Evolutionary conservation across 2,797 vertebrate genomes (phyloP).

Genomic region (Sphenodon punctatus): DNA sequence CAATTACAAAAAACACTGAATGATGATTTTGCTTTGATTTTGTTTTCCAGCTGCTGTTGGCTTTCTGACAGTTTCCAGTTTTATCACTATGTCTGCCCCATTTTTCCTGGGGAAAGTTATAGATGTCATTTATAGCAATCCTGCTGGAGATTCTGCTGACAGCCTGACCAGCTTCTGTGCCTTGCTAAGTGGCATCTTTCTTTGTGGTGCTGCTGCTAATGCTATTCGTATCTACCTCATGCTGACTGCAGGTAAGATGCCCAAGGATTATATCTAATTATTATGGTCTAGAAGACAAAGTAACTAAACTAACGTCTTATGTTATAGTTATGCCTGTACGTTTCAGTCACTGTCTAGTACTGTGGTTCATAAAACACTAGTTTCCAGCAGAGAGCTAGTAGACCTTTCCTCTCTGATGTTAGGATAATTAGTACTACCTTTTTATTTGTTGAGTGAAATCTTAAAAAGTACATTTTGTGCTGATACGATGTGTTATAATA

Average conservation of each 20-base stretch:
- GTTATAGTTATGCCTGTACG: no score
- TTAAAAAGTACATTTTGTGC: background rate
- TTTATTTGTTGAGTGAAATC: background rate
- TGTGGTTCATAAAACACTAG: no score
- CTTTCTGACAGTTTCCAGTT: slow-evolving; percentile 92
- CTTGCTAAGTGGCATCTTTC: slow-evolving; percentile 86
- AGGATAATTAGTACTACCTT: background rate
- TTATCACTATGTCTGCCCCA: slow-evolving; percentile 95
- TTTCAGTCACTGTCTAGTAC: no score
- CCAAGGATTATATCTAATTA: no score
- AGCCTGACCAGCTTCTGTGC: slow-evolving; percentile 86
- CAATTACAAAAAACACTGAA: background rate
- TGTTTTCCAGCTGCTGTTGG: slow-evolving; percentile 84
- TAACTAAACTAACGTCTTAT: no score
- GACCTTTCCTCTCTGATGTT: no score
- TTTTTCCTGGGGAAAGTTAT: slow-evolving; percentile 95
- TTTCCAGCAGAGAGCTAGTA: no score
- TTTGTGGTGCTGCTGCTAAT: slow-evolving; percentile 92
- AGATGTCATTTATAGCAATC: slow-evolving; percentile 88
- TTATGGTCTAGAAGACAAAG: background rate
- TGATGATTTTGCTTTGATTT: background rate
- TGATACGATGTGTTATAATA: background rate
- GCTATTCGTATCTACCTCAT: slow-evolving; percentile 94
- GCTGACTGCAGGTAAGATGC: slow-evolving; percentile 91
- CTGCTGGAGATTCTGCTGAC: slow-evolving; percentile 75